Conservation (phyloP, 2,797 vertebrate genomes). For the Hypotaenidia okinawae region DNA sequence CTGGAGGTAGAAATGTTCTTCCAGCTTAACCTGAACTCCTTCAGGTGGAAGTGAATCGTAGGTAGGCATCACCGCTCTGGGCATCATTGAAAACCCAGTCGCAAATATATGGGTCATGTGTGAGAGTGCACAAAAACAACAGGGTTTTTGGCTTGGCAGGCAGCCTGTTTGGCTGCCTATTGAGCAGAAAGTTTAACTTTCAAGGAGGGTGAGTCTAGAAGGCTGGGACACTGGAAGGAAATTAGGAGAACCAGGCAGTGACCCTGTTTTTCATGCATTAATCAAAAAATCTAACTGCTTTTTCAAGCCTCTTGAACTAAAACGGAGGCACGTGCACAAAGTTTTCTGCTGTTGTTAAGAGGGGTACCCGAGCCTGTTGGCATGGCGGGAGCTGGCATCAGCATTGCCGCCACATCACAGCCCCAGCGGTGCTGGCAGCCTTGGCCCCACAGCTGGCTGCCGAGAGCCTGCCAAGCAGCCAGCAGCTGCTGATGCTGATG, state of each 20-base stretch:
- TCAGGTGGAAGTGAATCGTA: neutral
- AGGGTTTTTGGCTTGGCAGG: neutral
- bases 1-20: neutral
- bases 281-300: neutral
- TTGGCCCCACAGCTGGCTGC: neutral
- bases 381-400: rapidly evolving
- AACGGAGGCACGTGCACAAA: neutral
- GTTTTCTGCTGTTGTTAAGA: neutral
- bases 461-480: neutral
- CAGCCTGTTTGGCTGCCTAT: neutral
- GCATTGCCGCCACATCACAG: neutral
- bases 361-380: rapidly evolving
- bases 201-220: neutral
- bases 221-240: neutral
- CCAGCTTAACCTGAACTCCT: neutral
- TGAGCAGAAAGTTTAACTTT: neutral
- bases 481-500: neutral
- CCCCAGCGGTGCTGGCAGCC: neutral
- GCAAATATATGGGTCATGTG: neutral
- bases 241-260: neutral
- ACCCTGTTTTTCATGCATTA: neutral
- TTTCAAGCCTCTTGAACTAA: neutral
- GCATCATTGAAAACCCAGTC: neutral
- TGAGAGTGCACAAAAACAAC: neutral
- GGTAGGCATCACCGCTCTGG: rapidly evolving